These are phyloP conservation scores for Agrypnus murinus DNA, from an alignment of 2,888 invertebrate species.

Conservation along the genomic window DNA sequence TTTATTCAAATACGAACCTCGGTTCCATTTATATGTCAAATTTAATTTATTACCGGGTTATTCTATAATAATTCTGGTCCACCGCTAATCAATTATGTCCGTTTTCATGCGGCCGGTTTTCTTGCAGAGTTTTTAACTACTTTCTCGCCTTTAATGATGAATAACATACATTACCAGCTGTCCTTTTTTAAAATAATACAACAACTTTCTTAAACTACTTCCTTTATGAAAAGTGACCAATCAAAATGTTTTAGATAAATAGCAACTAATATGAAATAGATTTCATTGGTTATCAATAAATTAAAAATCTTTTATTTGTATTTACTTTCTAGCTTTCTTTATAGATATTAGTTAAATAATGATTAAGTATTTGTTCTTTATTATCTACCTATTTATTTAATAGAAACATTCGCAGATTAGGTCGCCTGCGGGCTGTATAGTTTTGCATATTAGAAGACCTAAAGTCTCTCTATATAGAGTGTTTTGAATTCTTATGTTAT, in stretches of 20 bases:
- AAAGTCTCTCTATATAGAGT: no score
- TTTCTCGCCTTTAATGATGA: constrained; percentile 28
- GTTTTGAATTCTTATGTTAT: no score
- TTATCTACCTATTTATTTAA: no score
- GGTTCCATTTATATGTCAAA: constrained; percentile 19
- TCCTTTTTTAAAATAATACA: neutral
- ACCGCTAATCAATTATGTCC: constrained; percentile 27
- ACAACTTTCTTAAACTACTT: constrained; percentile 34
- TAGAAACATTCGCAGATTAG: no score
- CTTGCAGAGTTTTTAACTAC: constrained; percentile 2
- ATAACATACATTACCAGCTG: constrained; percentile 24
- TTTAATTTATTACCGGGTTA: constrained; percentile 15
- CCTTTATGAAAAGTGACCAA: constrained; percentile 7
- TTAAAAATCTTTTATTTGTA: neutral
- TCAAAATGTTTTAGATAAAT: constrained; percentile 4
- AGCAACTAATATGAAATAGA: neutral
- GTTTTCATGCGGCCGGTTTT: constrained; percentile 4
- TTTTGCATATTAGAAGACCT: no score
- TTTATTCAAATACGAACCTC: neutral
- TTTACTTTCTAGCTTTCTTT: no score
- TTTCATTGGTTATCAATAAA: constrained; percentile 22
- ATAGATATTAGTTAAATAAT: no score
- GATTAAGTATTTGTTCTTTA: no score
- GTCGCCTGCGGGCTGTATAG: no score
- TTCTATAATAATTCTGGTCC: constrained; percentile 23